Base-by-base conservation (phyloP, 2,113 vertebrate genomes). In the Austrofundulus limnaeus region DNA sequence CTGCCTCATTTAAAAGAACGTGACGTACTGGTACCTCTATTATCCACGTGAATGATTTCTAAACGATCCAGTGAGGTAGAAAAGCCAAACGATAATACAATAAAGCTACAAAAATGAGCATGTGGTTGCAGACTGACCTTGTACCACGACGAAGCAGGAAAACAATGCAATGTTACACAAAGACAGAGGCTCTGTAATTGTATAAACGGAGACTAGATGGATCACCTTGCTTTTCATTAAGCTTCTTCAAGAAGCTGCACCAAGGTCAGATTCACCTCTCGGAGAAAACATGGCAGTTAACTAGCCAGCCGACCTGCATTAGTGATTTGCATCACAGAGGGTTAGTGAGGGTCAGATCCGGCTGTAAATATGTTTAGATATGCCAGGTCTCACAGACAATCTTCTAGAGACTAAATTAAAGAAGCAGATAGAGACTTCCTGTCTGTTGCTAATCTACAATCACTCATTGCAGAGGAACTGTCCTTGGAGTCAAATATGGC, bases 261-360 rank as follows among this genome's bases (percentile, higher is more conserved):
- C 24, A 19, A 50, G 39, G 37, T 57, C 59, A 31, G 68, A 71
- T 19, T 41, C 37, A 14, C 58, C 23, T 31, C 59, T 21, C 45
- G 24, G 25, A 50, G 53, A 56, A 25, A 55, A 46, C n/a, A 14
- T 2, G 20, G 52, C 45, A 6, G 52, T n/a, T 28, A 48, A 54
- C 13, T 61, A 15, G 1, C 10, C 49, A 61, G 49, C 15, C 24
- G 52, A 39, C 31, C 39, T 37, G 21, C 56, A 46, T 53, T 41
- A 38, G 20, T 53, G 39, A 60, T 42, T 28, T 25, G 46, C 28
- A 41, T 61, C 55, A 31, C 47, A 0, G 49, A 48, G 20, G 42
- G 42, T 55, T 63, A 31, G 45, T 24, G 43, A 63, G 47, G 69
- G 52, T 63, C 60, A 71, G 24, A 55, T 71, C 69, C 60, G 60